These are phyloP conservation scores for Esox niger DNA, from an alignment of 2,113 vertebrate species.

Conservation along the genomic window DNA sequence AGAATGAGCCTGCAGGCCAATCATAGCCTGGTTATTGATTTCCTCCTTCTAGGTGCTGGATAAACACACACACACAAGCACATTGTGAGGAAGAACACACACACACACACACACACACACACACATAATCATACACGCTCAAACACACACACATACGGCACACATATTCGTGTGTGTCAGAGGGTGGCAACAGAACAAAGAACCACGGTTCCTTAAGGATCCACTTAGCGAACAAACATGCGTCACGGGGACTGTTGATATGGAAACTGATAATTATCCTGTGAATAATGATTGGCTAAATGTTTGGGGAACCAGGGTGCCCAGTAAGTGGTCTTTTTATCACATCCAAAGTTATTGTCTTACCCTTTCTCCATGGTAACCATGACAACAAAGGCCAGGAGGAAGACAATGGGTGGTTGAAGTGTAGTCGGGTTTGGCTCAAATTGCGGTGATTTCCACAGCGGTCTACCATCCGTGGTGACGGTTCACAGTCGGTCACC, in stretches of 20 bases:
- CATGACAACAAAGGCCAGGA: conserved; percentile 66
- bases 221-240: too few relatives aligned
- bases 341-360: conserved; percentile 16
- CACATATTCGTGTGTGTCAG: conserved; percentile 21
- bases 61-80: neutral
- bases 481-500: too few relatives aligned
- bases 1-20: too few relatives aligned
- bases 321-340: neutral
- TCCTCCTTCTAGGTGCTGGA: too few relatives aligned
- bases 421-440: neutral
- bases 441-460: too few relatives aligned
- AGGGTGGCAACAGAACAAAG: too few relatives aligned
- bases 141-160: conserved; percentile 31
- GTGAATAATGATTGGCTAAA: too few relatives aligned
- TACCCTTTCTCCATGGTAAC: conserved; percentile 60
- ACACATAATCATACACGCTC: conserved; percentile 21
- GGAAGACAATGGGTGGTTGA: conserved; percentile 48
- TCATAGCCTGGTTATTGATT: too few relatives aligned
- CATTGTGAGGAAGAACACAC: neutral
- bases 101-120: conserved; percentile 11
- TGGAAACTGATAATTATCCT: neutral
- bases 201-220: too few relatives aligned
- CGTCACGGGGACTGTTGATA: conserved; percentile 39
- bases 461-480: too few relatives aligned
- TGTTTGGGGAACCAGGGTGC: too few relatives aligned